These are phyloP conservation scores for Leucophenga montana DNA, from an alignment of 2,888 invertebrate genomes.

Conservation along the genomic window DNA sequence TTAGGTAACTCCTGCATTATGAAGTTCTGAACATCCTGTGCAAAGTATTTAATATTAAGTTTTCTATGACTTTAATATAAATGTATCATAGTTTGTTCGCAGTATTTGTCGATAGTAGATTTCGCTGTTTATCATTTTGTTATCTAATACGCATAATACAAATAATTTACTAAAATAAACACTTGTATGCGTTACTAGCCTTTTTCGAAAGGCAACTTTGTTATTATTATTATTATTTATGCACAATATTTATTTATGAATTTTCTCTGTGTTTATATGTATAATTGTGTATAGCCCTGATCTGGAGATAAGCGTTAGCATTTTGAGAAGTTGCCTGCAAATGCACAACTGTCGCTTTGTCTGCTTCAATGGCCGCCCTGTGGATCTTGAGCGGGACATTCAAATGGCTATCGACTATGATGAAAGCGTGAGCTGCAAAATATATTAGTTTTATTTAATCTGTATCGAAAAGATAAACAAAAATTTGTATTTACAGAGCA, in stretches of 20 bases:
- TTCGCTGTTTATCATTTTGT: too few species aligned
- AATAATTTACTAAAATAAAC: too few species aligned
- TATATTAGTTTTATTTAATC: neutral
- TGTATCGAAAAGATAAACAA: neutral
- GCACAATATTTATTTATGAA: neutral
- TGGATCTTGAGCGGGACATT: slow-evolving; percentile 52
- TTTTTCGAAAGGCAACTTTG: too few species aligned
- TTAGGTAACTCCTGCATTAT: neutral
- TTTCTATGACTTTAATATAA: too few species aligned
- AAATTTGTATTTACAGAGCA: slow-evolving; percentile 29
- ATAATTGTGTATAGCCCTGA: slow-evolving; percentile 2
- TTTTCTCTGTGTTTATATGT: too few species aligned
- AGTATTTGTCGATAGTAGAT: too few species aligned
- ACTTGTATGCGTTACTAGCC: too few species aligned
- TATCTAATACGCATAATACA: too few species aligned
- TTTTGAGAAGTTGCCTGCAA: slow-evolving; percentile 34
- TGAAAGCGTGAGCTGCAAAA: slow-evolving; percentile 36
- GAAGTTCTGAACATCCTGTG: too few species aligned
- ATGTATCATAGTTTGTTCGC: too few species aligned
- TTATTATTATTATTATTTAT: too few species aligned
- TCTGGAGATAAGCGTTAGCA: neutral
- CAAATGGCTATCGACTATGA: slow-evolving; percentile 23
- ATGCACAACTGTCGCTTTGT: slow-evolving; percentile 47
- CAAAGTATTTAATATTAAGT: too few species aligned
- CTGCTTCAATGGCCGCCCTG: slow-evolving; percentile 51